Base-by-base conservation (phyloP, 2,888 invertebrate species). In the Sesamia inferens region DNA sequence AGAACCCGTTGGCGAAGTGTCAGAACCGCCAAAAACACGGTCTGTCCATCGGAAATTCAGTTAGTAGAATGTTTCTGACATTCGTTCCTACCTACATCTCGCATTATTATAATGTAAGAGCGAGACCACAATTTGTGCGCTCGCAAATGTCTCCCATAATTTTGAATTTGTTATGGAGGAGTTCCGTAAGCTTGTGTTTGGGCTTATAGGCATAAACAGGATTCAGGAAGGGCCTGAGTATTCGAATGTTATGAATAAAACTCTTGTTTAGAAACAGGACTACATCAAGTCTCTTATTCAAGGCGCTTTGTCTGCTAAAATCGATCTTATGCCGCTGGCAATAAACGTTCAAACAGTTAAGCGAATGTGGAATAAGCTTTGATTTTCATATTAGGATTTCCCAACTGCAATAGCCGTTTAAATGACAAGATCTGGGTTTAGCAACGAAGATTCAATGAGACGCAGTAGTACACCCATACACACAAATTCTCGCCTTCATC, bases 11-110 rank as follows among this genome's bases (percentile, higher is more conserved):
- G 24, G 22, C 11, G 8, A 64, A 57, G 22, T 63, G 69, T 81
- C 78, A 67, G 47, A 81, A 58, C 55, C 47, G 65, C 68, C 81
- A 55, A 16, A 76, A 76, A 69, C 76, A 69, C 31, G 44, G 81
- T 19, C 39, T 64, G 68, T 69, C 63, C 54, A 54, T 81, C 66
- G 57, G 57, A 22, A 75, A 66, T 69, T 69, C 62, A 75, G 68
- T 66, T 54, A 63, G 58, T 3, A 5, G 10, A 75, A 81, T 81
- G 78, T 75, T 81, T 74, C 31, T 48, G 76, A 68, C 66, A 55
- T 55, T 42, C 2, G 64, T 61, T 22, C 31, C 42, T 79, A 48
- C 59, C 31, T 31, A 31, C 3, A 64, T 55, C 5, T 13, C 5
- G 42, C 64, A 64, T 72, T 79, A 74, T 67, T 59, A 54, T 74